A percentile compares a stretch with the other conserved stretches of the same genome.
These are phyloP conservation scores for Cyaniris semiargus DNA, from an alignment of 2,888 invertebrate genomes.

Conservation along the genomic window DNA sequence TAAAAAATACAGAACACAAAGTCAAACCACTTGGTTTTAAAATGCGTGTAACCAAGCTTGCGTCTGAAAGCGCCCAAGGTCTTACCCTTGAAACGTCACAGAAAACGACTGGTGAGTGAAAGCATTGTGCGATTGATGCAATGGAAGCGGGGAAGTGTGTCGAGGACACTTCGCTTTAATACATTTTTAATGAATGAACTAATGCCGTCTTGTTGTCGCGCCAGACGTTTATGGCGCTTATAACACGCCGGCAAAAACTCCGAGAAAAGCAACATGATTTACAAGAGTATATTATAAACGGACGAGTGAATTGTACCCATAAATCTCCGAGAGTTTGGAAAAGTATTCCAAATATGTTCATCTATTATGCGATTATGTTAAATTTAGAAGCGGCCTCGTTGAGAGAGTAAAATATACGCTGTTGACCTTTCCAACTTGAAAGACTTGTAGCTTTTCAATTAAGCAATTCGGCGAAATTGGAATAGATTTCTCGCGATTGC, in stretches of 20 bases:
- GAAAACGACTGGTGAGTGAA: conserved; percentile 71
- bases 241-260: conserved; percentile 35
- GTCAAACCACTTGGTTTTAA: neutral
- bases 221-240: conserved; percentile 17
- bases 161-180: conserved; percentile 53
- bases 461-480: conserved; percentile 3
- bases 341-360: neutral
- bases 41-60: neutral
- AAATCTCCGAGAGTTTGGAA: conserved; percentile 11
- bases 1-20: neutral
- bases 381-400: conserved; percentile 3
- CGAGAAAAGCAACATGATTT: neutral
- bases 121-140: conserved; percentile 70
- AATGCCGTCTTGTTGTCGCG: conserved; percentile 22
- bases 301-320: conserved; percentile 17
- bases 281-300: neutral
- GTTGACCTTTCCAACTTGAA: conserved; percentile 14
- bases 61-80: neutral
- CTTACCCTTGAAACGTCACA: conserved; percentile 75
- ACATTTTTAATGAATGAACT: conserved; percentile 48
- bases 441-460: conserved; percentile 9
- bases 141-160: conserved; percentile 59
- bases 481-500: conserved; percentile 7
- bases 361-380: neutral
- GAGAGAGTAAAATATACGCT: neutral